Percentiles rank a stretch among this genome's conserved stretches.
phyloP scores from a whole-genome alignment of 2,113 vertebrate species.

The Bos taurus region DNA sequence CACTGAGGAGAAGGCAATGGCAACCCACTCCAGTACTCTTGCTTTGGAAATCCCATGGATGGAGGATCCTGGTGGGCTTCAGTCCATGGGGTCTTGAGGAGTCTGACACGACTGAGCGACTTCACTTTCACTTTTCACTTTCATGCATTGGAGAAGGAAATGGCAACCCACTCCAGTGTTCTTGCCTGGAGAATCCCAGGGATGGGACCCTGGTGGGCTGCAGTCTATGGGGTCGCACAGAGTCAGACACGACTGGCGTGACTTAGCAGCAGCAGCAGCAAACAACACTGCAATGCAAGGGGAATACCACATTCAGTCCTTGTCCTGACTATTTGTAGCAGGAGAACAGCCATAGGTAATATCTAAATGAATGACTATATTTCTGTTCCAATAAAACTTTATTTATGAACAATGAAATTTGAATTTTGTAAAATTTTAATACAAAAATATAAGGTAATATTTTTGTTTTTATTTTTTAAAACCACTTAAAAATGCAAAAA shows the following conservation, averaged over 20 bases:
- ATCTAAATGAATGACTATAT: not conserved
- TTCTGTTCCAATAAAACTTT: not conserved
- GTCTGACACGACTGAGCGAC: too few relatives aligned
- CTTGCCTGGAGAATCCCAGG: too few relatives aligned
- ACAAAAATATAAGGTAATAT: not conserved
- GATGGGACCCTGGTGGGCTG: too few relatives aligned
- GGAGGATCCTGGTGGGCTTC: too few relatives aligned
- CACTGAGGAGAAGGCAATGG: not conserved
- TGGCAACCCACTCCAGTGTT: too few relatives aligned
- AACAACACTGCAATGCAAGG: not conserved
- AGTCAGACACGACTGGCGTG: accelerated
- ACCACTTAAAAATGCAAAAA: not conserved
- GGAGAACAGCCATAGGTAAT: not conserved
- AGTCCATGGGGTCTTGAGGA: too few relatives aligned
- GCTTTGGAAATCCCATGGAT: too few relatives aligned
- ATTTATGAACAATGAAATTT: not conserved
- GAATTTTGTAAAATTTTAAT: not conserved
- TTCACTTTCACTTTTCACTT: too few relatives aligned
- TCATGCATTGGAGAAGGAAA: too few relatives aligned
- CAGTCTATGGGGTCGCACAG: not conserved
- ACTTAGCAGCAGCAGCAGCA: not conserved
- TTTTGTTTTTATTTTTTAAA: not conserved
- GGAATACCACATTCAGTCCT: not conserved
- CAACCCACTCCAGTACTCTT: too few relatives aligned
- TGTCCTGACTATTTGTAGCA: not conserved